Base-by-base conservation (phyloP, 2,113 vertebrate genomes). In the Psilopogon haemacephalus region DNA sequence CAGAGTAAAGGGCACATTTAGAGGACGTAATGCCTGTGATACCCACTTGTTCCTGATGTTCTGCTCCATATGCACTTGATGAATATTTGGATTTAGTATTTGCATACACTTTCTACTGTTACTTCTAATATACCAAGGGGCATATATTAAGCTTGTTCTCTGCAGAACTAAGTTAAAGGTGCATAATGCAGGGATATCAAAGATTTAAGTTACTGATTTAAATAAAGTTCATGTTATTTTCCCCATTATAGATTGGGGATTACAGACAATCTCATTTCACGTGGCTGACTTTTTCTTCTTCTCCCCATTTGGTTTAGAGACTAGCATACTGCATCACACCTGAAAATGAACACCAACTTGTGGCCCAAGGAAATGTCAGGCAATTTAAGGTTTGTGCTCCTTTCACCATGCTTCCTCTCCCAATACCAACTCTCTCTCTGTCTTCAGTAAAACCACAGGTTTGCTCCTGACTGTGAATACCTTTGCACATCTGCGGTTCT, bases 281-380 rank as follows among this genome's bases (percentile, higher is more conserved):
- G 86, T 78, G 74, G 72, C 72, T 92, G 95, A 86, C 72, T 70
- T 81, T 79, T 74, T 68, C 20, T 24, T 65, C 59, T 84, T 75
- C 52, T 93, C 89, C n/a, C 48, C 5, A 23, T 82, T 56, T 86
- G 74, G 90, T 98, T 67, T 97, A 99, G 99, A 99, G 98, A 88
- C 97, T 99, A 97, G 99, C 98, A 21, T 99, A 99, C 60, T 99
- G 99, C 96, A 98, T 99, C 97, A 99, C 99, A 27, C 99, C 99
- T 13, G 98, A 99, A 96, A 98, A 99, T 4, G 99, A 99, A 89
- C 98, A 99, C 84, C 98, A 99, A 88, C 95, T 99, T 83, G 99
- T 99, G 95, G 97, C 98, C 64, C 98, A 99, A 95, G 98, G 98
- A 91, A 98, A 98, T 8, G 50, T 99, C 94, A 98, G 98, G 69